phyloP scores from a whole-genome alignment of 1,140 invertebrate genomes.

The Pomacea maculata region DNA sequence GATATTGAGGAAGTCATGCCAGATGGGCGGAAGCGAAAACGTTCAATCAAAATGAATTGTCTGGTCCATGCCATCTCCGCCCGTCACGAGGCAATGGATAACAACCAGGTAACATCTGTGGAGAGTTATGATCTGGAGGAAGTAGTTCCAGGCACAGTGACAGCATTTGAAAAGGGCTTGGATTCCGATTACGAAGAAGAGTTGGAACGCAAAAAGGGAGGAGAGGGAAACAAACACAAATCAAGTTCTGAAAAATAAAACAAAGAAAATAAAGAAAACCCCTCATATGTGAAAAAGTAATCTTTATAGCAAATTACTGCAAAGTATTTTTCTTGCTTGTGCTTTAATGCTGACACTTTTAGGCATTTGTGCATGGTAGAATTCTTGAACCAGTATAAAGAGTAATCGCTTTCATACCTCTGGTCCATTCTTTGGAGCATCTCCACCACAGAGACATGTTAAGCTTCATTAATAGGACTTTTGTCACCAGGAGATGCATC shows the following conservation, averaged over 20 bases:
- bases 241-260: background rate
- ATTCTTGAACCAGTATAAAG: no score
- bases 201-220: background rate
- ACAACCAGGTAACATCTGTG: slow-evolving; percentile 20
- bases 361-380: no score
- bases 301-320: background rate
- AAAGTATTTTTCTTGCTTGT: no score
- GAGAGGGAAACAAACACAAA: background rate
- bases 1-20: slow-evolving; percentile 53
- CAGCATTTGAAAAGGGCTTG: slow-evolving; percentile 40
- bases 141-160: slow-evolving; percentile 55
- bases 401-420: no score
- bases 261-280: background rate
- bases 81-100: slow-evolving; percentile 49
- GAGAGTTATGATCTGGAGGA: slow-evolving; percentile 52
- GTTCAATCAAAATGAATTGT: slow-evolving; percentile 45
- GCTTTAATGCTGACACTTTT: no score
- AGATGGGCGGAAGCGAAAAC: slow-evolving; percentile 58
- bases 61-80: slow-evolving; percentile 51
- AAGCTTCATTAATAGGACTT: no score
- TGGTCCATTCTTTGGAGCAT: no score
- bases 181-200: slow-evolving; percentile 22
- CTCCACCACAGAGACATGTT: no score
- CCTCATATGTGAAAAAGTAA: background rate
- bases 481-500: no score